These are phyloP conservation scores for Callipepla californica DNA, from an alignment of 2,113 vertebrate genomes.

Conservation along the genomic window DNA sequence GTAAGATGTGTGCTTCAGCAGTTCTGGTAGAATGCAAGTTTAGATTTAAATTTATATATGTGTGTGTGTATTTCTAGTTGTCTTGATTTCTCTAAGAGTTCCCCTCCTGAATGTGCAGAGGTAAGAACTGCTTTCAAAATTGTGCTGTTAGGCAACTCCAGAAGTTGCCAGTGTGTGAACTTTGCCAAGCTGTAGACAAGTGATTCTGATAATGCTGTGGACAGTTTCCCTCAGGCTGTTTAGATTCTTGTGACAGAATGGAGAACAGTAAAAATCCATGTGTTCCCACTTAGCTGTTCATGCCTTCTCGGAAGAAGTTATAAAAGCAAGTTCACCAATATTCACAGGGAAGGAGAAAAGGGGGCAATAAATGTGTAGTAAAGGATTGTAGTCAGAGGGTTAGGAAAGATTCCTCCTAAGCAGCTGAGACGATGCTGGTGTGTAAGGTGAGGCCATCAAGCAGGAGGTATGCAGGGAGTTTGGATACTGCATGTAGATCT, in stretches of 20 bases:
- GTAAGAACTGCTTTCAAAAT: constrained; percentile 21
- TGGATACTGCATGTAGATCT: background rate
- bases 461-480: background rate
- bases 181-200: background rate
- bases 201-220: background rate
- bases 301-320: constrained; percentile 26
- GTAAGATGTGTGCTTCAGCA: fast-evolving
- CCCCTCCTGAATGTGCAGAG: background rate
- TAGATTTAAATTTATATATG: background rate
- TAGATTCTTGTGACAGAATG: constrained; percentile 9
- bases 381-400: background rate
- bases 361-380: background rate
- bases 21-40: constrained; percentile 9
- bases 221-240: constrained; percentile 25
- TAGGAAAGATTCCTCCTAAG: background rate
- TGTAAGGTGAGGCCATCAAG: background rate
- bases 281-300: constrained; percentile 29
- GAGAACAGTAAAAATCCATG: constrained; percentile 29
- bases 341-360: background rate
- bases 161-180: background rate
- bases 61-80: background rate
- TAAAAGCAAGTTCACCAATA: background rate
- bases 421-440: background rate
- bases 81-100: constrained; percentile 1
- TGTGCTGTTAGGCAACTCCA: background rate